phyloP scores from a whole-genome alignment of 2,797 vertebrate genomes.

The Xerus rutilus region DNA sequence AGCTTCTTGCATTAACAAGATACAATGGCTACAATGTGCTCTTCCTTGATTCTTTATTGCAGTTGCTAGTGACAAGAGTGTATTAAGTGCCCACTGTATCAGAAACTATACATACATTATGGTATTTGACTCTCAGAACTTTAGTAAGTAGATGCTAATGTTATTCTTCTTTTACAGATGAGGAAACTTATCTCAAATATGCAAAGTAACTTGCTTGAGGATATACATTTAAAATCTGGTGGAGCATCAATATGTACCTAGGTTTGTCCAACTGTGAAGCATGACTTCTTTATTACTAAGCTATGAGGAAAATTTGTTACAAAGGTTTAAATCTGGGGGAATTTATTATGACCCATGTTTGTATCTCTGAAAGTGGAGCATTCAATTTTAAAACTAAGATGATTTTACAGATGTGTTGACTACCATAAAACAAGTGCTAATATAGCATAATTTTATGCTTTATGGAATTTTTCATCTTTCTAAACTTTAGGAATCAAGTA shows the following conservation, averaged over 20 bases:
- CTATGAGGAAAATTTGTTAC: background rate
- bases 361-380: background rate
- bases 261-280: background rate
- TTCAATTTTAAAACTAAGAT: conserved; percentile 43
- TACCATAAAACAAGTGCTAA: background rate
- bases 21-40: background rate
- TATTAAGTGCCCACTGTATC: background rate
- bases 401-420: conserved; percentile 28
- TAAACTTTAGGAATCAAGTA: conserved; percentile 49
- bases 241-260: background rate
- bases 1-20: background rate
- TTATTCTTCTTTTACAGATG: background rate
- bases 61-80: background rate
- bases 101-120: background rate
- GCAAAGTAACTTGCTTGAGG: background rate
- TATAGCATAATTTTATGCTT: background rate
- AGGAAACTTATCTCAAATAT: background rate
- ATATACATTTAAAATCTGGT: background rate
- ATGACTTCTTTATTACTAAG: background rate
- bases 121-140: background rate
- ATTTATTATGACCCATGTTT: background rate
- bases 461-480: conserved; percentile 8
- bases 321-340: background rate
- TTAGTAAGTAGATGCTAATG: background rate
- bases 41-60: background rate